A percentile compares a stretch with the other conserved stretches of the same genome.
Conservation (phyloP, 1,140 invertebrate species). For the Geopemphigus sp. region DNA sequence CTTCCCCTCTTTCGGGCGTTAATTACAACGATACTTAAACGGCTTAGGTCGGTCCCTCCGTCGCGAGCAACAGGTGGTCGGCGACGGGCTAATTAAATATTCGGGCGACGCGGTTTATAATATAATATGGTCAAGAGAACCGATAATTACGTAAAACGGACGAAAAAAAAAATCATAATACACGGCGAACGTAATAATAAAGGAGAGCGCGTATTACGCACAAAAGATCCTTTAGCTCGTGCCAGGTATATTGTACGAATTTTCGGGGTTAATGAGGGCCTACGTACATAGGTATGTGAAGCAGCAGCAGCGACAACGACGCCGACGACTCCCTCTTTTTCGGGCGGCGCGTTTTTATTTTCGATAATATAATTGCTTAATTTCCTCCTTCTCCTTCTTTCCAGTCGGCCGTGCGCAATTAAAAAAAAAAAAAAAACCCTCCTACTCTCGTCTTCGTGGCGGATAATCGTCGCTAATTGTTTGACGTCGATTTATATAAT, state of each 20-base stretch:
- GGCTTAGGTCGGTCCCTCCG: neutral
- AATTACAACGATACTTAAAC: slow-evolving; percentile 31
- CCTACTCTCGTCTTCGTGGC: neutral
- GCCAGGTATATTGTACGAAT: slow-evolving; percentile 20
- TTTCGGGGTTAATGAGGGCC: slow-evolving; percentile 29
- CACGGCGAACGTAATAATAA: neutral
- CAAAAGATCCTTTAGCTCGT: slow-evolving; percentile 47
- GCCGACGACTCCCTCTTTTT: slow-evolving; percentile 33
- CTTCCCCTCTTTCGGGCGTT: slow-evolving; percentile 21
- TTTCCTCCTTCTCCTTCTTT: slow-evolving; percentile 37
- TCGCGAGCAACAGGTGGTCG: slow-evolving; percentile 31
- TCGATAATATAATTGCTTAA: slow-evolving; percentile 43
- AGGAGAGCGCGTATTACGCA: neutral
- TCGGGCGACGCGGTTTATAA: neutral
- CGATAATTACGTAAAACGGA: neutral
- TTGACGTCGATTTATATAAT: slow-evolving; percentile 12
- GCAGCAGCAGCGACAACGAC: neutral
- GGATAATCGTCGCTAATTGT: slow-evolving; percentile 49
- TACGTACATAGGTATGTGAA: neutral
- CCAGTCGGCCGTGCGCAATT: slow-evolving; percentile 13
- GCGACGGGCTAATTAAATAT: slow-evolving; percentile 42
- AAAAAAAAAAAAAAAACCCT: slow-evolving; percentile 16
- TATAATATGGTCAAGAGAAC: neutral
- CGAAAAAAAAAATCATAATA: slow-evolving; percentile 8
- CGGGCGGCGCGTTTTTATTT: neutral